Evolutionary conservation across 2,797 vertebrate genomes (phyloP).

Genomic region (Sebastes vulpes): DNA sequence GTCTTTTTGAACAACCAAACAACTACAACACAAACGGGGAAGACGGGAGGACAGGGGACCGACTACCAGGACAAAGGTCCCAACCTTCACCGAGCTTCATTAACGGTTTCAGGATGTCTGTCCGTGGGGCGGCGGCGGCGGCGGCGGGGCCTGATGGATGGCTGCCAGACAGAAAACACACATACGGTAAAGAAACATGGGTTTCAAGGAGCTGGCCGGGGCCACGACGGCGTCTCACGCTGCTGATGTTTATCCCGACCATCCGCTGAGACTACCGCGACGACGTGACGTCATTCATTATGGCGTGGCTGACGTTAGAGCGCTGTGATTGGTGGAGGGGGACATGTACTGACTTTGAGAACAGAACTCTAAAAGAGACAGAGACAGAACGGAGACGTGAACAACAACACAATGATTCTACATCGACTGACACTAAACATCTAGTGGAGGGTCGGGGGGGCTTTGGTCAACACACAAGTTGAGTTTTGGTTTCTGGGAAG

Average conservation of each 20-base stretch:
- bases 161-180: constrained; percentile 37
- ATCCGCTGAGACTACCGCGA: background rate
- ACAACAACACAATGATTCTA: constrained; percentile 26
- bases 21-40: constrained; percentile 53
- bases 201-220: constrained; percentile 60
- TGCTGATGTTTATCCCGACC: background rate
- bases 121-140: background rate
- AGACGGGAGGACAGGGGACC: constrained; percentile 13
- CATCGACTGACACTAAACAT: constrained; percentile 33
- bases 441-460: constrained; percentile 12
- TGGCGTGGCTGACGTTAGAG: background rate
- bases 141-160: constrained; percentile 3
- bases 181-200: constrained; percentile 22
- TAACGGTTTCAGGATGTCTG: constrained; percentile 16
- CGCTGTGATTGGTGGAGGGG: background rate
- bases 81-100: background rate
- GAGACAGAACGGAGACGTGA: constrained; percentile 9
- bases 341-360: background rate
- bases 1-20: constrained; percentile 53
- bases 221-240: constrained; percentile 34
- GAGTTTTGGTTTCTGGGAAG: constrained; percentile 56
- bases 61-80: constrained; percentile 14
- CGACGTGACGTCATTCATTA: background rate
- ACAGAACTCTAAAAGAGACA: background rate
- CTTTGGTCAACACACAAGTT: constrained; percentile 59